Conservation (phyloP, 2,113 vertebrate species). For the Dolichotis patagonum region DNA sequence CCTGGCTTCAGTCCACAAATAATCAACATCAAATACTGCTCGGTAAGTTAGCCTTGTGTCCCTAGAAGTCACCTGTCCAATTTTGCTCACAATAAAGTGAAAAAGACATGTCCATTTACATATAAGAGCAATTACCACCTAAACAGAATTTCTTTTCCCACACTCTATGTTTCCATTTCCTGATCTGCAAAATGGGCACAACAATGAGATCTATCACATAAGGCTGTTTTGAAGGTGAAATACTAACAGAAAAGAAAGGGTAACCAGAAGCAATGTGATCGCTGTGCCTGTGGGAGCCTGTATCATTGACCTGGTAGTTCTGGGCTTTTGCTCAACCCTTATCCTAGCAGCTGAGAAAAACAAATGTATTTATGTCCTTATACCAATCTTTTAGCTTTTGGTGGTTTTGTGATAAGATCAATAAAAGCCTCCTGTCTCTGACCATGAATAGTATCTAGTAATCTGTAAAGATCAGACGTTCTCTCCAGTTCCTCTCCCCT, state of each 20-base stretch:
- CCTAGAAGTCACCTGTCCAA: not conserved
- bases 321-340: not conserved
- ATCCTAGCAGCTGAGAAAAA: not conserved
- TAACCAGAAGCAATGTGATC: not conserved
- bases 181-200: not conserved
- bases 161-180: not conserved
- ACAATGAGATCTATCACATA: not conserved
- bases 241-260: not conserved
- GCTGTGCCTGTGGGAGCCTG: not conserved
- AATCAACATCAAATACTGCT: not conserved
- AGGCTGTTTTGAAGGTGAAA: not conserved
- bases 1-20: not conserved
- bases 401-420: not conserved
- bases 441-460: not conserved
- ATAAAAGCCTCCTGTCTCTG: not conserved
- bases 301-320: not conserved
- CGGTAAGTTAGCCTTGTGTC: not conserved
- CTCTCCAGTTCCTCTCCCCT: not conserved
- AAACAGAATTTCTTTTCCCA: not conserved
- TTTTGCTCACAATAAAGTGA: not conserved
- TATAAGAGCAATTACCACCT: not conserved
- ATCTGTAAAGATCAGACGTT: not conserved
- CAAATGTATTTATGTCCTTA: not conserved
- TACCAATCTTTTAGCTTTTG: not conserved
- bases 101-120: not conserved